These are phyloP conservation scores for Ectropis grisescens DNA, from an alignment of 1,140 invertebrate species.

Conservation along the genomic window DNA sequence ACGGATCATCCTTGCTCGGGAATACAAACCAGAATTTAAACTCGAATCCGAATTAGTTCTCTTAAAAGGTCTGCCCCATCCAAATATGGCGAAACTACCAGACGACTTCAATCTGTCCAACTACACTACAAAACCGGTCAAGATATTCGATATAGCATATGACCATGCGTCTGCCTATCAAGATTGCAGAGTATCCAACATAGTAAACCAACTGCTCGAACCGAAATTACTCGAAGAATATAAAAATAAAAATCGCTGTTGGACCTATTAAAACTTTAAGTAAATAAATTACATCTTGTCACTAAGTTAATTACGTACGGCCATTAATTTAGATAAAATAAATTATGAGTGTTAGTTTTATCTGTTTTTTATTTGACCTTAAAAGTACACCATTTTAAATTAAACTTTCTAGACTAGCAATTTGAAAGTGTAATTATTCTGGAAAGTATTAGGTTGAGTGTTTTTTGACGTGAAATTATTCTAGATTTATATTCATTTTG, in stretches of 20 bases:
- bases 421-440: no score
- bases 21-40: slow-evolving; percentile 11
- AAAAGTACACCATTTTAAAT: no score
- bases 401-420: no score
- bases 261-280: no score
- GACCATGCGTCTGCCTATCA: slow-evolving; percentile 9
- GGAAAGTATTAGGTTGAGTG: no score
- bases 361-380: no score
- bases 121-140: slow-evolving; percentile 9
- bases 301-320: no score
- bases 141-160: slow-evolving; percentile 7
- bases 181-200: slow-evolving; percentile 12
- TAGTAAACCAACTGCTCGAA: slow-evolving; percentile 7
- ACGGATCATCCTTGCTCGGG: slow-evolving; percentile 8
- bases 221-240: slow-evolving; percentile 2
- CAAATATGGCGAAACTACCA: slow-evolving; percentile 1
- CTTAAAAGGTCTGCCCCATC: slow-evolving; percentile 10
- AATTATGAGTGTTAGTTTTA: no score
- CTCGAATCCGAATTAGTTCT: slow-evolving; percentile 17
- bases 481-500: no score
- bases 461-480: no score
- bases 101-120: slow-evolving; percentile 16
- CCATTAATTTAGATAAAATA: no score
- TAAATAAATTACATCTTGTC: no score
- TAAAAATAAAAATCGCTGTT: slow-evolving; percentile 5